These are phyloP conservation scores for Forficula auricularia DNA, from an alignment of 1,140 invertebrate genomes.

Conservation along the genomic window DNA sequence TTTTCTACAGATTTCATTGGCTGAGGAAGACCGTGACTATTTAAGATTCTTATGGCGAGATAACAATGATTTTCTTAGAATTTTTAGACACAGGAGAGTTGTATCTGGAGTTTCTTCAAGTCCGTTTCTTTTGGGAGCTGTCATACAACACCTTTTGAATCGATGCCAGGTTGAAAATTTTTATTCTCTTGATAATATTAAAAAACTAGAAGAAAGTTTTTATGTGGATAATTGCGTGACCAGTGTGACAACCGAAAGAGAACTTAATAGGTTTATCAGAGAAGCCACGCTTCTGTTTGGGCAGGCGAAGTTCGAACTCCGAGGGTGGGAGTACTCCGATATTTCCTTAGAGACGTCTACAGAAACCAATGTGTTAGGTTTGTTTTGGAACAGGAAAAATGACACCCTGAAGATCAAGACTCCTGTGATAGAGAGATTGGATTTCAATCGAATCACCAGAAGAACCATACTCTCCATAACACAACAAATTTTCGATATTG, in stretches of 20 bases:
- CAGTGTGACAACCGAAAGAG: conserved; percentile 12
- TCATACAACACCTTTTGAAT: conserved; percentile 6
- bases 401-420: conserved; percentile 12
- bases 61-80: conserved; percentile 9
- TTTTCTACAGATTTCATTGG: conserved; percentile 23
- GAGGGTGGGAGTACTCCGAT: conserved; percentile 16
- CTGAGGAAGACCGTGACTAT: conserved; percentile 17
- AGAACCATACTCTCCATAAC: conserved; percentile 14
- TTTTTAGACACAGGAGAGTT: conserved; percentile 17
- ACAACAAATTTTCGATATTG: conserved; percentile 20
- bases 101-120: conserved; percentile 12
- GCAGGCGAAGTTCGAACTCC: conserved; percentile 16
- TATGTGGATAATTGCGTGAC: conserved; percentile 19
- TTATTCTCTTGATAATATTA: conserved; percentile 6
- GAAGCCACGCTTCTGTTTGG: conserved; percentile 13
- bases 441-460: conserved; percentile 9
- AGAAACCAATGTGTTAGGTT: conserved; percentile 13
- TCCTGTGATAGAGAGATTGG: background rate
- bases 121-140: conserved; percentile 10
- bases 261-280: conserved; percentile 13
- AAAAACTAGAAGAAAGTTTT: conserved; percentile 11
- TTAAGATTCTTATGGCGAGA: conserved; percentile 22
- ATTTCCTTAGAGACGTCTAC: background rate
- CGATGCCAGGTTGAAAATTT: conserved; percentile 5
- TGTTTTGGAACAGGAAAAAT: conserved; percentile 13